Conservation (phyloP, 2,113 vertebrate species). For the Bungarus multicinctus region DNA sequence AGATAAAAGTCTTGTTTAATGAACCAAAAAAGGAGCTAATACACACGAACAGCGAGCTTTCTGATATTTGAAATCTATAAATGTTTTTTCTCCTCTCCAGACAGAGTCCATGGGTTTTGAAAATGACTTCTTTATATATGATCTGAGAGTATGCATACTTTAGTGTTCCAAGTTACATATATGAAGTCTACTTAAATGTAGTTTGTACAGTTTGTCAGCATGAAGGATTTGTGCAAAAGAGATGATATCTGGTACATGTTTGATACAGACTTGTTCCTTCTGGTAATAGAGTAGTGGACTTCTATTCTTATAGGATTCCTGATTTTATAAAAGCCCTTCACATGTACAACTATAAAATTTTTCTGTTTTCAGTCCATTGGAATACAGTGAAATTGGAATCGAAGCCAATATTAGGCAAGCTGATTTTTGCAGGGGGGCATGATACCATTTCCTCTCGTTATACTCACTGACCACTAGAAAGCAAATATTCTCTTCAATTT, state of each 20-base stretch:
- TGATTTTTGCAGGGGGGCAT: not conserved
- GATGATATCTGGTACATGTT: not conserved
- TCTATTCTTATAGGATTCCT: not conserved
- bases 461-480: not conserved
- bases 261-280: not conserved
- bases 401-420: not conserved
- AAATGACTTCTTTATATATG: not conserved
- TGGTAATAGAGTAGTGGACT: not conserved
- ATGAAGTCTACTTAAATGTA: not conserved
- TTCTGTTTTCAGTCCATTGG: not conserved
- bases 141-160: not conserved
- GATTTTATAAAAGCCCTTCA: not conserved
- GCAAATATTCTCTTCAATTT: not conserved
- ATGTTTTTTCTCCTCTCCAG: not conserved
- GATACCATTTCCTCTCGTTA: not conserved
- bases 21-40: not conserved
- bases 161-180: not conserved
- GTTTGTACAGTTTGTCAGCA: not conserved
- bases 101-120: not conserved
- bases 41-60: not conserved
- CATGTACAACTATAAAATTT: not conserved
- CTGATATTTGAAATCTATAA: too few species aligned
- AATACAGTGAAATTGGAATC: not conserved
- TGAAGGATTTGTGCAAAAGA: not conserved
- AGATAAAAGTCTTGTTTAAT: not conserved